These are phyloP conservation scores for Gnathonemus echidnorhynchus DNA, from an alignment of 2,113 vertebrate genomes.

Conservation along the genomic window DNA sequence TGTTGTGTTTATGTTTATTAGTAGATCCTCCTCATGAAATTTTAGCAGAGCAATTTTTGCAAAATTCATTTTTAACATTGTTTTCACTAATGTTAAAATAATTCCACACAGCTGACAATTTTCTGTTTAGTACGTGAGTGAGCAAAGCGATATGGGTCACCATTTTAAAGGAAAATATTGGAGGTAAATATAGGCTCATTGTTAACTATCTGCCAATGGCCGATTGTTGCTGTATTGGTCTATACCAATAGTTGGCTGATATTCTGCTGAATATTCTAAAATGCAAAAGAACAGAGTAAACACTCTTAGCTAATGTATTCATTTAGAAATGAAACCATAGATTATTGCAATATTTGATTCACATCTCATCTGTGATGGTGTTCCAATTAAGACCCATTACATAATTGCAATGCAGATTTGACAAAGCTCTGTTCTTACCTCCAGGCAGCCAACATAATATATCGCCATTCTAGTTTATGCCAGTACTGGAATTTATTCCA, in stretches of 20 bases:
- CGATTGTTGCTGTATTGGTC: background rate
- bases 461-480: conserved; percentile 39
- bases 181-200: background rate
- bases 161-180: background rate
- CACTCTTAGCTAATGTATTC: background rate
- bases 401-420: conserved; percentile 1
- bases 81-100: background rate
- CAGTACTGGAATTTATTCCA: conserved; percentile 62
- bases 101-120: background rate
- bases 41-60: background rate
- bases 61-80: background rate
- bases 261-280: background rate
- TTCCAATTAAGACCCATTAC: background rate
- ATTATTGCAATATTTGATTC: background rate
- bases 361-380: background rate
- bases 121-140: background rate
- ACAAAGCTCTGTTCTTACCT: background rate
- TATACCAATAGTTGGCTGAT: background rate
- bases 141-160: background rate
- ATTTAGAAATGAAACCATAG: background rate
- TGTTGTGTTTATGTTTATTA: background rate
- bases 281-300: background rate
- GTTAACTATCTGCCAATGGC: background rate
- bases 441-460: conserved; percentile 1
- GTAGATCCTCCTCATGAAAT: background rate